Evolutionary conservation across 2,888 invertebrate species (phyloP), one percentile per base, ranked within the genome.

Genomic region (Dichetophora obliterata): DNA sequence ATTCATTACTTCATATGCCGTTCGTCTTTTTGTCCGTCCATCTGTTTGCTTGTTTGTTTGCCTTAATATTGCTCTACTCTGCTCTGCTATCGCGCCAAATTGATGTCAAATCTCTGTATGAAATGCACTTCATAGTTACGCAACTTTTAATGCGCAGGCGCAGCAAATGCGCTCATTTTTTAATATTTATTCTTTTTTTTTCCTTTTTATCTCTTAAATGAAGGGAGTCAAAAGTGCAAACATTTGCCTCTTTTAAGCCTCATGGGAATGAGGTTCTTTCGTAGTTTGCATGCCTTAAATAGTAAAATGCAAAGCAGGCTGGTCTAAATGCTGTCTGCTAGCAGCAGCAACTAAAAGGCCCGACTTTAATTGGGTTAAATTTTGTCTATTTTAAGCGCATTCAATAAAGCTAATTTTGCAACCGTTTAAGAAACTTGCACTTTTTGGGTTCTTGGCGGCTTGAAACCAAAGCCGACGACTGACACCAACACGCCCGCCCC

Each of bases 101-200:
- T 61, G 72, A 72, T 72, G 72, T 72, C 72, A 72, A 72, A 72
- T 72, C 72, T 72, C 61, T 61, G 61, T 61, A 72, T 61, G 72
- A 59, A 52, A 14, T 72, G 59, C 59, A 59, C 71, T 59, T 57
- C 71, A 34, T 37, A 71, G 57, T 72, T 72, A 72, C 72, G 72
- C 72, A 72, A 72, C 27, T 61, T 61, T 72, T 72, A 72, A 71
- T 61, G 72, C 72, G 72, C 72, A 37, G 48, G 71, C 71, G 71
- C 27, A 24, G 54, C 19, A 31, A 52, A 11, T 34, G 22, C 43
- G n/a, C 19, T 63, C 5, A 63, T 63, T 63, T 63, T 63, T 34
- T 27, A 8, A 37, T 27, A 24, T 24, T 61, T 3, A 4, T 31
- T 4, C n/a, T 37, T 50, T 27, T 6, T 24, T 34, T 70, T 22